Evolutionary conservation across 1,140 invertebrate genomes (phyloP), one percentile per base, ranked within the genome.

Genomic region (Trichonephila clavata): DNA sequence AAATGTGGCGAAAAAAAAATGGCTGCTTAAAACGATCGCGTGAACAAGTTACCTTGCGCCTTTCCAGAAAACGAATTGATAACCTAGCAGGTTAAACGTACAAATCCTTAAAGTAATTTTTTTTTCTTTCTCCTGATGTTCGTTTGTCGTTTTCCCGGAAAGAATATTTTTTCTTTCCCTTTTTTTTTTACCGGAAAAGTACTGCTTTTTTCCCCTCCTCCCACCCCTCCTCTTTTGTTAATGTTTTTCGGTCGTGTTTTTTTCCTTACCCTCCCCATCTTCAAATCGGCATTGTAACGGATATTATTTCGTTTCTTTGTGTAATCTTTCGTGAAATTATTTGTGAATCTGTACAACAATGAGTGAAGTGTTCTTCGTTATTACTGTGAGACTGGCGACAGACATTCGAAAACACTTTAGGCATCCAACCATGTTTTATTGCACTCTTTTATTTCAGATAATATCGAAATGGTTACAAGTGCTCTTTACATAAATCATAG

Each of bases 41-140:
- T 93, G 92, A 93, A 93, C 92, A 93, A 87, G 92, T 63, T 93
- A 93, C 92, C 92, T 93, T 80, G 59, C 92, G 86, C 92, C 84
- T 87, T 93, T 80, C 27, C 63, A 21, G 27, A 83, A 93, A 61
- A 87, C 61, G 92, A 93, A 93, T 93, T 93, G 92, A 93, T 93
- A 93, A 93, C 92, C 92, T 50, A 87, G 92, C 92, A 93, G 92
- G 92, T 93, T 93, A 93, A 93, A 87, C 50, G 92, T 87, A 93
- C 92, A 93, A 93, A 93, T 93, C 92, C 92, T 87, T 93, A 93
- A 93, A 93, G 92, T 93, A 93, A 93, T 93, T 93, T 93, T 93
- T 91, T 32, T 21, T 71, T 27, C 27, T 77, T 77, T 77, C 71
- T 77, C 71, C 71, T 77, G 77, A 63, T 87, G 84, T 93, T 93